Conservation (phyloP, 2,888 invertebrate species). For the Drosophila monieri region DNA sequence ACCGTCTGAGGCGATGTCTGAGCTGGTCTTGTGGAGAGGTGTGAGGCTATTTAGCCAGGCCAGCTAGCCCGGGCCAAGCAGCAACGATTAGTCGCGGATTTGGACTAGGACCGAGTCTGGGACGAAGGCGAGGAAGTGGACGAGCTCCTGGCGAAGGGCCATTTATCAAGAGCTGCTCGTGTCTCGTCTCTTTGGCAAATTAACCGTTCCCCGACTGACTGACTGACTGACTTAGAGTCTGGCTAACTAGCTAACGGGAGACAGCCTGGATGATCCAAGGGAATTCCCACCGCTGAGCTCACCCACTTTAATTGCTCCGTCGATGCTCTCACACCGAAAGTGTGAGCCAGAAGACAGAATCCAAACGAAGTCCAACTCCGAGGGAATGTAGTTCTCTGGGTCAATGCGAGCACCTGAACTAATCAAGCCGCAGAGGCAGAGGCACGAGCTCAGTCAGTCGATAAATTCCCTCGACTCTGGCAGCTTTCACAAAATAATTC, state of each 20-base stretch:
- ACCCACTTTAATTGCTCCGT: conserved; percentile 68
- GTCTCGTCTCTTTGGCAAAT: conserved; percentile 62
- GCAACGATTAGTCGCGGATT: conserved; percentile 65
- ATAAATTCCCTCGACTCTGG: conserved; percentile 18
- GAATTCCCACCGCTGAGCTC: conserved; percentile 23
- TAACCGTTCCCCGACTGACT: conserved; percentile 61
- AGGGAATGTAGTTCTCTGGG: conserved; percentile 73
- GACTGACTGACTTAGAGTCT: conserved; percentile 43
- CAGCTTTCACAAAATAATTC: conserved; percentile 61
- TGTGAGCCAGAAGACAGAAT: conserved; percentile 35
- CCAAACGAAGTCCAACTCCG: conserved; percentile 21
- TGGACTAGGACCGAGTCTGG: conserved; percentile 2
- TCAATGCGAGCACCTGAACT: conserved; percentile 75
- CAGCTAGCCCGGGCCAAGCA: conserved; percentile 56
- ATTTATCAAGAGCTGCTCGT: conserved; percentile 72
- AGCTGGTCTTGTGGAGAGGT: conserved; percentile 46
- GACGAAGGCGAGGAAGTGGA: conserved; percentile 31
- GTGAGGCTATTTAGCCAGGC: conserved; percentile 74
- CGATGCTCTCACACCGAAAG: conserved; percentile 52
- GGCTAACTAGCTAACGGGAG: conserved; percentile 39
- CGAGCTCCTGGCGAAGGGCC: conserved; percentile 50
- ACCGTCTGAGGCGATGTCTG: conserved; percentile 18
- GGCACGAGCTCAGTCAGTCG: conserved; percentile 34
- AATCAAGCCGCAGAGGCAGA: conserved; percentile 55
- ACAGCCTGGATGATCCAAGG: conserved; percentile 15